Evolutionary conservation across 1,140 invertebrate species (phyloP), one percentile per base, ranked within the genome.

Genomic region (Frieseomelitta varia): DNA sequence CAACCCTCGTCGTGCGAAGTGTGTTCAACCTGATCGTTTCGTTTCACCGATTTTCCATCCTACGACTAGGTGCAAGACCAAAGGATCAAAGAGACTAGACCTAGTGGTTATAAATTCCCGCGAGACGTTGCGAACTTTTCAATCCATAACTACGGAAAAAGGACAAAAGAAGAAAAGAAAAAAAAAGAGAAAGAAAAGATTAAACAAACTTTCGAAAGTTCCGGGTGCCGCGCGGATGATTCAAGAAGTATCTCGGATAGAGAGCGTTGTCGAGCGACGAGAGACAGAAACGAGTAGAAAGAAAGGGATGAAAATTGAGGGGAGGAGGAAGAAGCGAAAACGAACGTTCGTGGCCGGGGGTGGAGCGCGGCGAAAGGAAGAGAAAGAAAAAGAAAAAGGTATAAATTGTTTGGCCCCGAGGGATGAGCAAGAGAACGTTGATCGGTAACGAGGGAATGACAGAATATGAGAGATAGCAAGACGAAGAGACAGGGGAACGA

Each of bases 381-480:
- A 39, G 39, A 39, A 47, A 47, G 27, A 27, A 17, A 53, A 24
- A 8, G 8, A 12, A n/a, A 24, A 61, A 72, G 34, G 75, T 69
- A 69, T 83, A 79, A 83, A 83, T 78, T 79, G 81, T 78, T 83
- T 83, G 27, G 55, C 71, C 79, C 12, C 65, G 75, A 83, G 63
- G 81, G 75, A 75, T 27, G 55, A 30, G 34, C 39, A 51, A 21
- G 39, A 80, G 68, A 72, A 75, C 51, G 73, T 82, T 82, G 73
- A 82, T 82, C 81, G 24, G 63, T 58, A 61, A 84, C 53, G 75
- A 69, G 73, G 47, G n/a, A 21, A 58, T 68, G 74, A 58, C 55
- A 56, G 81, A 68, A 69, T 69, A 69, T 51, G 65, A 68, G 63
- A 58, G 81, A 83, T 51, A 78, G 63, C 75, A 67, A 67, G 30